Base-by-base conservation (phyloP, 2,797 vertebrate genomes). In the Hephaestus fuliginosus region DNA sequence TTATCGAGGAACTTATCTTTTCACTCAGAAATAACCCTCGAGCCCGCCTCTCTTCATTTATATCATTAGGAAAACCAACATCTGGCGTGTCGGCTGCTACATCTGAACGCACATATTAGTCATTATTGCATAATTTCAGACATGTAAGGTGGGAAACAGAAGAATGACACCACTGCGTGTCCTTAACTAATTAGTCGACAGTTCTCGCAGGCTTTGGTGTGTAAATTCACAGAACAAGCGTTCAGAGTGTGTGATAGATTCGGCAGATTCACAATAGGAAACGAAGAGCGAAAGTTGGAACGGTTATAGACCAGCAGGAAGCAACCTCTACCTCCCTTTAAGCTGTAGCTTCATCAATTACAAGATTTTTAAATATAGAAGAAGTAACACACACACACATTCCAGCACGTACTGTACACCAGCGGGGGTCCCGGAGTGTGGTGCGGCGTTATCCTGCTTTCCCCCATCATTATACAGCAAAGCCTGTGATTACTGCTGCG, bases 401-500 rank as follows among this genome's bases (percentile, higher is more conserved):
- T 17, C 15, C 17, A 5, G 18, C 10, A 64, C 68, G 55, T 52
- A 20, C 17, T 48, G 72, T 25, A 53, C 17, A n/a, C 49, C 83
- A 82, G 77, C 63, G 1, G 88, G 88, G 74, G 65, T 77, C 84
- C 48, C 12, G 8, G 49, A 46, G 71, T 74, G 2, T 53, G 43
- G 13, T 67, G 72, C 66, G 66, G 51, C 44, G 76, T 84, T 76
- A 76, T 75, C 74, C 0, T 7, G 25, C 73, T 80, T 69, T 53
- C 28, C 66, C 53, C 68, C 53, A 0, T 88, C 72, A 90, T 90
- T 89, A 86, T 1, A 18, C 52, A 82, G 61, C 44, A 18, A 79
- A 87, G 55, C 73, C 78, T 74, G 75, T 88, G 84, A 88, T 89
- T 89, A 86, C 46, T 51, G 75, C 75, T 30, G 63, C 80, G 55